Base-by-base conservation (phyloP, 1,140 invertebrate genomes). In the Sycophila sp. region DNA sequence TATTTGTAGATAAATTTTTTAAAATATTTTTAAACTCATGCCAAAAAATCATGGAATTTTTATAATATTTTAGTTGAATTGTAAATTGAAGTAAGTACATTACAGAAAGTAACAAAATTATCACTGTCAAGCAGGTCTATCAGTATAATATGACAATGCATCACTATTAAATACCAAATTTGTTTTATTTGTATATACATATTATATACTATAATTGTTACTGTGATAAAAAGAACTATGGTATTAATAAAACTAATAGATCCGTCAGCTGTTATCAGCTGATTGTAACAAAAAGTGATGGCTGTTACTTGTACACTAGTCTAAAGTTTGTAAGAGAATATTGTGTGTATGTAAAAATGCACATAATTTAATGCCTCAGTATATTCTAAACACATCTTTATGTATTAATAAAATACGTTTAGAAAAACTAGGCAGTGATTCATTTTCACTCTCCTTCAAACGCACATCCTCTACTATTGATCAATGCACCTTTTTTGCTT, bases 161-260 rank as follows among this genome's bases (percentile, higher is more conserved):
- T 34, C 45, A 42, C 58, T 49, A 47, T 32, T 32, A 32, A 34
- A 72, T 53, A 65, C 26, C 53, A 2, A 56, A 8, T 22, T 53
- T 28, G 51, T 69, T 72, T 65, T 36, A 38, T 45, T 75, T 66
- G 69, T 58, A 73, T 40, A 55, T 36, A 19, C 65, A 60, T 67
- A 71, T 32, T 59, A 74, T 60, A 17, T 36, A 64, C 34, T 45
- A 22, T 28, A 75, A 82, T 78, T 81, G 66, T 79, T 81, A 81
- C 80, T 83, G 81, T 82, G 80, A 83, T 83, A 83, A 32, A 49
- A 32, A 55, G 28, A 53, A 66, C n/a, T 71, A 60, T 49, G 26
- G 38, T 45, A 71, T 24, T 32, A 55, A 40, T 8, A 47, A 63
- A 47, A 68, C 47, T 40, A 63, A 53, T 17, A 53, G 13, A 71